Evolutionary conservation across 2,113 vertebrate genomes (phyloP).

Genomic region (Aegithalos caudatus): DNA sequence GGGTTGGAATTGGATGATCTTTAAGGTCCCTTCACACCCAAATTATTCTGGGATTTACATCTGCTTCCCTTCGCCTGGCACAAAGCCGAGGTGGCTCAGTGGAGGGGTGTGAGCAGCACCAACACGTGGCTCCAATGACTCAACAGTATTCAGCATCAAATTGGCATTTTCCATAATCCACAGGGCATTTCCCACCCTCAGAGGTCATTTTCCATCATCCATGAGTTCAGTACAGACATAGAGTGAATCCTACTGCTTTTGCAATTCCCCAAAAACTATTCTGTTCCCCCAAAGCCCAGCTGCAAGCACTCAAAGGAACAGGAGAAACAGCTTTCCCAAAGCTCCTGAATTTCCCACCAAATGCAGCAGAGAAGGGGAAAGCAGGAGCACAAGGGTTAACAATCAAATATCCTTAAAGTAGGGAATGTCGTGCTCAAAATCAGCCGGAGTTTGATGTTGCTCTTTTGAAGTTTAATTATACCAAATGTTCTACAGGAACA

Average conservation of each 20-base stretch:
- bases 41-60: not conserved
- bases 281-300: not conserved
- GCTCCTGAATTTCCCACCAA: not conserved
- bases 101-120: not conserved
- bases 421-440: not conserved
- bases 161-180: not conserved
- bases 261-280: not conserved
- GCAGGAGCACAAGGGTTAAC: slow-evolving; percentile 42
- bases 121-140: not conserved
- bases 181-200: not conserved
- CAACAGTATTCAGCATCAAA: not conserved
- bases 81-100: not conserved
- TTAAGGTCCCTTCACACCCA: not conserved
- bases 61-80: not conserved
- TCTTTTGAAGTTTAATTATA: slow-evolving; percentile 66
- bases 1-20: not conserved
- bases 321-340: not conserved
- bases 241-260: not conserved
- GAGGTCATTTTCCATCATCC: not conserved
- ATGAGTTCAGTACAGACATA: not conserved
- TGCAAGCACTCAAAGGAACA: not conserved
- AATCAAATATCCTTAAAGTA: slow-evolving; percentile 10
- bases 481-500: slow-evolving; percentile 58
- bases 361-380: not conserved
- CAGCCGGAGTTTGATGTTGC: slow-evolving; percentile 18